Evolutionary conservation across 2,888 invertebrate species (phyloP).

Genomic region (Xestia rhomboidea): DNA sequence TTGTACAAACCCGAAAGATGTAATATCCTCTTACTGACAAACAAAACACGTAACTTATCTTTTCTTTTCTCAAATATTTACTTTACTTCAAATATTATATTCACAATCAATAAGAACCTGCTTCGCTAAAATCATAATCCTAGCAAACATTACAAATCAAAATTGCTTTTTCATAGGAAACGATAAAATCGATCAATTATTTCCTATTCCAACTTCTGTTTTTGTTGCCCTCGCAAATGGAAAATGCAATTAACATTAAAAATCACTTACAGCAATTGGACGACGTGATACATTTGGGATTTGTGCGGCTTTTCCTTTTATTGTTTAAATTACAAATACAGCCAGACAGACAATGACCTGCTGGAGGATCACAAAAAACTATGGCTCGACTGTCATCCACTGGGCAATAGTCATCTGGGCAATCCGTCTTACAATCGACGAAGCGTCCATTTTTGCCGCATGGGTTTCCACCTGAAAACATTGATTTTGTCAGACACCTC

Average conservation of each 20-base stretch:
- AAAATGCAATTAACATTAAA: slow-evolving; percentile 33
- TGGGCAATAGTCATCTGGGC: slow-evolving; percentile 70
- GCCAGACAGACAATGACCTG: slow-evolving; percentile 67
- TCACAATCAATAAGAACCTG: neutral
- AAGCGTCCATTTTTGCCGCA: slow-evolving; percentile 69
- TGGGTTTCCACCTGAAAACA: slow-evolving; percentile 71
- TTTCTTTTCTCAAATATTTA: neutral
- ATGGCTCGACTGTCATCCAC: slow-evolving; percentile 64
- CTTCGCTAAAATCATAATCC: neutral
- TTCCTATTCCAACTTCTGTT: neutral
- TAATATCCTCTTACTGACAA: neutral
- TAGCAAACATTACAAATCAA: neutral
- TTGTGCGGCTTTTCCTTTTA: slow-evolving; percentile 59
- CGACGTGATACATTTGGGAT: slow-evolving; percentile 70
- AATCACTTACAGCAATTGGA: slow-evolving; percentile 71
- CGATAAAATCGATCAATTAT: slow-evolving; percentile 17
- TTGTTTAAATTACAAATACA: slow-evolving; percentile 72
- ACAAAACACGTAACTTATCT: neutral
- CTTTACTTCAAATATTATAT: neutral
- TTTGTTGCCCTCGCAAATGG: slow-evolving; percentile 17
- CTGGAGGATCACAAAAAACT: slow-evolving; percentile 60
- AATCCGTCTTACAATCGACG: slow-evolving; percentile 62
- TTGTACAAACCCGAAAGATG: neutral
- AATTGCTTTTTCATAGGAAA: slow-evolving; percentile 10
- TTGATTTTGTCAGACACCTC: neutral